These are phyloP conservation scores for Drosophila kuntzei DNA, from an alignment of 2,888 invertebrate species.

Conservation along the genomic window DNA sequence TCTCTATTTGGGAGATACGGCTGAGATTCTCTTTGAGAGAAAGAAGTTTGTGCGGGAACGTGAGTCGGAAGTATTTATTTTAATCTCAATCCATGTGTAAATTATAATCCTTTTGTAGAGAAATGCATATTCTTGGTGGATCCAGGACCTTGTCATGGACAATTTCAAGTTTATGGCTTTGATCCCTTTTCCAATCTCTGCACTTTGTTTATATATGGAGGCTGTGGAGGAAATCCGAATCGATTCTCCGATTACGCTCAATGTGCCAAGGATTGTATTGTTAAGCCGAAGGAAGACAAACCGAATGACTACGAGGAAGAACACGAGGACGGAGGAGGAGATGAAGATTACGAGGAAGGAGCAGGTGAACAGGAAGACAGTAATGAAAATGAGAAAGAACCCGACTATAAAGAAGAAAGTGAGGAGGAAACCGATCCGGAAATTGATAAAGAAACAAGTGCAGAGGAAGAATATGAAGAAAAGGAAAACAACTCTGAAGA, in stretches of 20 bases:
- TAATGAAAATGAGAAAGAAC: neutral
- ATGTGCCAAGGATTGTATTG: constrained; percentile 40
- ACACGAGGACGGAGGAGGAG: neutral
- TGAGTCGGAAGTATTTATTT: neutral
- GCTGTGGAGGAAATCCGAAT: constrained; percentile 65
- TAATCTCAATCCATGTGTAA: neutral
- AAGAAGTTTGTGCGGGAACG: constrained; percentile 22
- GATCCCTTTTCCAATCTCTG: constrained; percentile 37
- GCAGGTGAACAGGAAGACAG: neutral
- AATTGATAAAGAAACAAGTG: neutral
- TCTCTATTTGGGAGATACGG: neutral
- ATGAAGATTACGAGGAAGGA: neutral
- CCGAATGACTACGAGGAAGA: neutral
- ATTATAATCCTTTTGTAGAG: constrained; percentile 18
- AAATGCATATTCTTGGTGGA: constrained; percentile 30
- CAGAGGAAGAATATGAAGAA: neutral
- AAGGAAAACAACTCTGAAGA: neutral
- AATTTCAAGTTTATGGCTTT: constrained; percentile 20
- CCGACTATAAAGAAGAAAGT: neutral
- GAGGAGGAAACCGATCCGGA: neutral
- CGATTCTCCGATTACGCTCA: constrained; percentile 22
- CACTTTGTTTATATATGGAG: constrained; percentile 38
- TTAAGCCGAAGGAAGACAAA: neutral
- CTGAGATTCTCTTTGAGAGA: neutral
- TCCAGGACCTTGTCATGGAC: constrained; percentile 35